Percentiles rank a stretch among this genome's conserved stretches.
These are phyloP conservation scores for Alloscopus bannaensis DNA, from an alignment of 2,888 invertebrate species.

Conservation along the genomic window DNA sequence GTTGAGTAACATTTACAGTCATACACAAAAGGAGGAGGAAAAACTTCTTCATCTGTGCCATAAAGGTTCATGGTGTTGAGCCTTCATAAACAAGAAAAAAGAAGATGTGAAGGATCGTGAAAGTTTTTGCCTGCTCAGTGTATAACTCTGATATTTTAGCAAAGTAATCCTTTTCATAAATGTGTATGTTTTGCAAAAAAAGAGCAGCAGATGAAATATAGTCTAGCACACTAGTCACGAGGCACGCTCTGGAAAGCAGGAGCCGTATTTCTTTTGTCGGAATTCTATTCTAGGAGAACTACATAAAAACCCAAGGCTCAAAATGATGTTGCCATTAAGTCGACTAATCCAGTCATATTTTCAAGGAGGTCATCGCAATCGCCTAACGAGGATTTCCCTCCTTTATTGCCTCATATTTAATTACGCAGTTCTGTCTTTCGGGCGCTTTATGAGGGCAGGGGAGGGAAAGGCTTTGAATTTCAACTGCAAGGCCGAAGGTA, in stretches of 20 bases:
- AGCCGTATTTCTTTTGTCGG: neutral
- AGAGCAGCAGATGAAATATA: no score
- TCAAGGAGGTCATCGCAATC: constrained; percentile 28
- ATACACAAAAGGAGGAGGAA: no score
- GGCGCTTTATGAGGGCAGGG: constrained; percentile 41
- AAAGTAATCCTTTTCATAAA: no score
- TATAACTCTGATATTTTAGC: no score
- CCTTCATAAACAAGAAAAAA: constrained; percentile 35
- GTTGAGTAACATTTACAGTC: no score
- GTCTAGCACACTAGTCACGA: neutral
- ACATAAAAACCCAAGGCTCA: no score
- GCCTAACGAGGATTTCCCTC: constrained; percentile 37
- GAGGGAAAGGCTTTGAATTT: constrained; percentile 57
- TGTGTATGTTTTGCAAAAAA: no score
- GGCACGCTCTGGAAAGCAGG: neutral
- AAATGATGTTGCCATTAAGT: constrained; percentile 12
- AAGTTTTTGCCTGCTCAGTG: no score
- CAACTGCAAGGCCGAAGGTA: constrained; percentile 57
- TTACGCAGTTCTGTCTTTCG: constrained; percentile 54
- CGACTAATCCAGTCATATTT: constrained; percentile 35
- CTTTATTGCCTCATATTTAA: constrained; percentile 56
- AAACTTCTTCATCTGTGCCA: no score
- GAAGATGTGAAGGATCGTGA: constrained; percentile 37
- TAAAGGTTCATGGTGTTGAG: no score
- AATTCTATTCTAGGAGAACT: neutral